Evolutionary conservation across 2,888 invertebrate species (phyloP).

Genomic region (Athalia circularis): DNA sequence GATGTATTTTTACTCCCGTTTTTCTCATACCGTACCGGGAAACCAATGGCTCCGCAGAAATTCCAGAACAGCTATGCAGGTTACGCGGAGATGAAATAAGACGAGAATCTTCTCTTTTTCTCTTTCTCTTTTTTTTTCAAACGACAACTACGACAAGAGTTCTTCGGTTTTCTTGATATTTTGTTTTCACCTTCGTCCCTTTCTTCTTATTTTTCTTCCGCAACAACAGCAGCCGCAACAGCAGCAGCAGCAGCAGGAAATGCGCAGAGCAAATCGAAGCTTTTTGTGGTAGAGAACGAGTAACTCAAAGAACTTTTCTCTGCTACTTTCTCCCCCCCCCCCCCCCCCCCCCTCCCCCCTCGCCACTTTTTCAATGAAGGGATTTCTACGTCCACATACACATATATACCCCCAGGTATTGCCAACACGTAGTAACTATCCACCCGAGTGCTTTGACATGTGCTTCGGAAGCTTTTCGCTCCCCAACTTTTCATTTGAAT

Average conservation of each 20-base stretch:
- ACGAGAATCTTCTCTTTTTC: no score
- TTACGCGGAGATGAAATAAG: no score
- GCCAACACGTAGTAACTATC: not conserved
- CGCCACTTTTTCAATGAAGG: constrained; percentile 4
- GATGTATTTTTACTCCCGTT: no score
- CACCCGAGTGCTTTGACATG: constrained; percentile 23
- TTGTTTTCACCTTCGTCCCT: not conserved
- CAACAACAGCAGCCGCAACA: not conserved
- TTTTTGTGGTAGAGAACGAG: not conserved
- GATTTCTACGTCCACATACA: not conserved
- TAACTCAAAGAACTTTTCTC: constrained; percentile 14
- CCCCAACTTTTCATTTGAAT: constrained; percentile 1
- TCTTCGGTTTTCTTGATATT: not conserved
- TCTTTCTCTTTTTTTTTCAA: no score
- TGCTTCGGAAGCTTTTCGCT: constrained; percentile 29
- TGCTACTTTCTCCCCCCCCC: not conserved
- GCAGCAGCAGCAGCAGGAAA: not conserved
- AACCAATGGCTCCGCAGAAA: no score
- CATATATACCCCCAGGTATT: not conserved
- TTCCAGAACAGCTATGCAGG: no score
- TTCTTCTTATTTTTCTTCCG: not conserved
- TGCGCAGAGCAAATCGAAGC: not conserved
- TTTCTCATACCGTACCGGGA: no score
- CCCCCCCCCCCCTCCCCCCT: no score
- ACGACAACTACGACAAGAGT: no score